Percentiles rank a stretch among this genome's conserved stretches.
Evolutionary conservation across 2,113 vertebrate species (phyloP).

Genomic region (Atrichornis clamosus): DNA sequence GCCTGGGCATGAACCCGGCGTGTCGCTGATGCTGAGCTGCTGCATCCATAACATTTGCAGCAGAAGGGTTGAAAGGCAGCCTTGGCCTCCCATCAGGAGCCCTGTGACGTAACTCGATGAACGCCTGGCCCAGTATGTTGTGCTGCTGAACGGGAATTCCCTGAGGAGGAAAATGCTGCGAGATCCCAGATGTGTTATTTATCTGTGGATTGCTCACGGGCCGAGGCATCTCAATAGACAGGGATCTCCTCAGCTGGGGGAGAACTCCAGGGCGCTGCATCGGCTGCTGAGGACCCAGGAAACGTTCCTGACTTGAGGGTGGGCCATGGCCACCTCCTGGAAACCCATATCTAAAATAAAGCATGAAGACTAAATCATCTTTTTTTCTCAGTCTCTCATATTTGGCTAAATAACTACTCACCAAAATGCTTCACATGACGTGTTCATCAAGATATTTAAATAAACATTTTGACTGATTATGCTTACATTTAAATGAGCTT

Average conservation of each 20-base stretch:
- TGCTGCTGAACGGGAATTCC: conserved; percentile 85
- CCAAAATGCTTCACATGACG: neutral
- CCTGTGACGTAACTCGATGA: conserved; percentile 90
- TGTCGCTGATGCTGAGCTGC: conserved; percentile 69
- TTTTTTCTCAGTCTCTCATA: neutral
- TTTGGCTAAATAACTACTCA: neutral
- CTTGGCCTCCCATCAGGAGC: conserved; percentile 82
- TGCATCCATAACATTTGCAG: conserved; percentile 70
- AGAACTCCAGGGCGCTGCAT: conserved; percentile 74
- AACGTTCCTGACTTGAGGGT: conserved; percentile 80
- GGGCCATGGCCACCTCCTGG: conserved; percentile 73
- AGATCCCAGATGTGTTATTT: conserved; percentile 64
- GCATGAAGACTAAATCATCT: neutral
- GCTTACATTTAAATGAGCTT: conserved; percentile 37
- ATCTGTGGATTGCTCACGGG: conserved; percentile 62
- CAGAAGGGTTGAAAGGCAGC: conserved; percentile 72
- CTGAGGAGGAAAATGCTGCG: conserved; percentile 82
- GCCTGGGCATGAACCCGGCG: conserved; percentile 71
- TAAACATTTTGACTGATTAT: conserved; percentile 43
- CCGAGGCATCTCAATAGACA: conserved; percentile 78
- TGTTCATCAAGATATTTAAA: conserved; percentile 19
- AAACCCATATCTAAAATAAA: conserved; percentile 79
- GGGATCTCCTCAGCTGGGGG: conserved; percentile 80
- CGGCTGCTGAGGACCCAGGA: conserved; percentile 76
- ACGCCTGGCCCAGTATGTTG: conserved; percentile 90